phyloP scores from a whole-genome alignment of 2,797 vertebrate genomes.

The Lepidocolaptes lacrymiger region DNA sequence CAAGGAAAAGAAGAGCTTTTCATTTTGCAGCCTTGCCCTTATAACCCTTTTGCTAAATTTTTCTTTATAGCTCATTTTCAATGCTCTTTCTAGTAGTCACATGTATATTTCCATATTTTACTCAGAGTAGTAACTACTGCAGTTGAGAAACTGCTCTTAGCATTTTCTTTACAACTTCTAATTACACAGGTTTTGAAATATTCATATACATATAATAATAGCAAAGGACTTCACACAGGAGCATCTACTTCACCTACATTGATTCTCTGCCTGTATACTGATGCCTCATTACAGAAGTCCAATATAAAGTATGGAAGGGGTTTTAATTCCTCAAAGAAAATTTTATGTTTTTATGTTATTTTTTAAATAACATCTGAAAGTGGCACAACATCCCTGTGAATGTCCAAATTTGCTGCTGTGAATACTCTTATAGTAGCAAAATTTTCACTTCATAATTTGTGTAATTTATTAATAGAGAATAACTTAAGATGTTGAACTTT shows the following conservation, averaged over 20 bases:
- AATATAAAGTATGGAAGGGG: not conserved
- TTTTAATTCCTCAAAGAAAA: not conserved
- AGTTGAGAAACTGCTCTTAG: not conserved
- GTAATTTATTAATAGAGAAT: not conserved
- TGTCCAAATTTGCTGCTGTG: not conserved
- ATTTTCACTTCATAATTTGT: not conserved
- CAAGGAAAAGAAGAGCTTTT: not conserved
- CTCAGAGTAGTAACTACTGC: not conserved
- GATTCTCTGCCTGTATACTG: not conserved
- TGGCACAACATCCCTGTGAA: not conserved
- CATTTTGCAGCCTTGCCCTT: not conserved
- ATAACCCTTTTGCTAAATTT: not conserved
- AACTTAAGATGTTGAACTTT: not conserved
- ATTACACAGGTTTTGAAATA: not conserved
- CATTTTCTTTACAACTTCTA: not conserved
- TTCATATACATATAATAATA: not conserved
- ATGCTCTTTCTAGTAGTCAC: not conserved
- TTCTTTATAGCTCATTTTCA: not conserved
- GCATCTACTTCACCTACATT: not conserved
- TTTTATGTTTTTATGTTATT: not conserved
- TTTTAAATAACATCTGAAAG: not conserved
- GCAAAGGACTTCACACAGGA: not conserved
- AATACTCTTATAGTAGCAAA: not conserved
- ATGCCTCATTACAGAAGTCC: not conserved
- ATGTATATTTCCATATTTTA: fast-evolving